phyloP scores from a whole-genome alignment of 2,797 vertebrate species.

The Sebastes aleutianus region DNA sequence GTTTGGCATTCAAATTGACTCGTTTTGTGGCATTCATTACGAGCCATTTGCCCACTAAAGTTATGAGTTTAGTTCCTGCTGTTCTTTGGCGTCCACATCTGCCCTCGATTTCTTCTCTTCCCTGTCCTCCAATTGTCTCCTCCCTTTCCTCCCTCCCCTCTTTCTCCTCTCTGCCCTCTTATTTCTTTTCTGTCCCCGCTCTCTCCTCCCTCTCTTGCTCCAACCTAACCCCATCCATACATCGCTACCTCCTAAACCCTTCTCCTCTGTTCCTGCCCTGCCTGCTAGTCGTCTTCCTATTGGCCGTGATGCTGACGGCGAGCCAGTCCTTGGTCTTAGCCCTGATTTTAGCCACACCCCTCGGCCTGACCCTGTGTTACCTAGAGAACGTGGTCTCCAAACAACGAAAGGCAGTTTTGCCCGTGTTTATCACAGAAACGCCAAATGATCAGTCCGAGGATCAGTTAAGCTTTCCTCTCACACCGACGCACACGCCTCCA shows the following conservation, averaged over 20 bases:
- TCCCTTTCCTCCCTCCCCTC: constrained; percentile 21
- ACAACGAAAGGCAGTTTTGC: constrained; percentile 60
- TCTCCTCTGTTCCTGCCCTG: constrained; percentile 90
- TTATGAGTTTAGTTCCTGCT: constrained; percentile 5
- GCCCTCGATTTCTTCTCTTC: constrained; percentile 10
- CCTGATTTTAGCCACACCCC: constrained; percentile 90
- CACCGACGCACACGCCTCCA: constrained; percentile 41
- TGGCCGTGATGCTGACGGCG: constrained; percentile 88
- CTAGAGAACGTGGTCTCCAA: constrained; percentile 86
- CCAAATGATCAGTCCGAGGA: constrained; percentile 25
- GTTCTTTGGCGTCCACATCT: constrained; percentile 16
- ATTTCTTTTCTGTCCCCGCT: constrained; percentile 47
- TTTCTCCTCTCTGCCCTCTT: constrained; percentile 56
- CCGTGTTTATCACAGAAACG: background rate
- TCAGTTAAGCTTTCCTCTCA: constrained; percentile 13
- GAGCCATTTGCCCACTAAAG: constrained; percentile 21
- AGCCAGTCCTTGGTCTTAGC: constrained; percentile 91
- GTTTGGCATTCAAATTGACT: constrained; percentile 6
- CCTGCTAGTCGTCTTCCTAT: constrained; percentile 87
- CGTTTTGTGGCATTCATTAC: constrained; percentile 23
- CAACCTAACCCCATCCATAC: constrained; percentile 75
- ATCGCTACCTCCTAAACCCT: constrained; percentile 84
- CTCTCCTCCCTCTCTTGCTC: constrained; percentile 73
- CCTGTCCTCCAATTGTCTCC: constrained; percentile 10
- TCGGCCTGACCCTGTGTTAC: constrained; percentile 92